Conservation (phyloP, 35 echinoderm and acorn worm species). For the Lytechinus pictus region DNA sequence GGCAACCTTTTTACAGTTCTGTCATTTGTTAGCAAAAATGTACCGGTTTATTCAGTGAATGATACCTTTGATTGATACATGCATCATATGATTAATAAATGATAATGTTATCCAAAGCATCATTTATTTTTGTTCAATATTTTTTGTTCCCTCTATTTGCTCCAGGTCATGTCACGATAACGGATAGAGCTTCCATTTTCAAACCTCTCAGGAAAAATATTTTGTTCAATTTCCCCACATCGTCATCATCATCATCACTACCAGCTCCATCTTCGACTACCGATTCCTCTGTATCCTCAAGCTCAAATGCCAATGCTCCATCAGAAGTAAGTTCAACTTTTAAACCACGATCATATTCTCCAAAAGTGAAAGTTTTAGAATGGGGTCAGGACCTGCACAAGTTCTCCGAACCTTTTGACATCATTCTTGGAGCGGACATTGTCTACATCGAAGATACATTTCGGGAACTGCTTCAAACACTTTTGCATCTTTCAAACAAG, state of each 20-base stretch:
- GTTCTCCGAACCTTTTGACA: slow-evolving; percentile 67
- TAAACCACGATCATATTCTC: neutral
- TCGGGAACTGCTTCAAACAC: slow-evolving; percentile 66
- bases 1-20: too few species aligned
- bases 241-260: slow-evolving; percentile 6
- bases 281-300: neutral
- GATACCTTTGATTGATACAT: too few species aligned
- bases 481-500: slow-evolving; percentile 59
- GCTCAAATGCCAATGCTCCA: neutral
- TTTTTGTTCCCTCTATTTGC: neutral
- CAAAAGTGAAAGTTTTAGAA: slow-evolving; percentile 62
- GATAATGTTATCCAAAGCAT: too few species aligned
- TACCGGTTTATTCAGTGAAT: too few species aligned
- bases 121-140: neutral
- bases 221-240: slow-evolving; percentile 50
- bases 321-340: slow-evolving; percentile 2
- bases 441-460: slow-evolving; percentile 94
- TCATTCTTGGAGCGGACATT: slow-evolving; percentile 95
- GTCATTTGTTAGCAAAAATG: too few species aligned
- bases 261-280: slow-evolving; percentile 29
- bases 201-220: slow-evolving; percentile 64
- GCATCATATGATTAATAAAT: too few species aligned
- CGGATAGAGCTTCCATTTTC: slow-evolving; percentile 59
- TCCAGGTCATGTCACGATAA: slow-evolving; percentile 30
- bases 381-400: slow-evolving; percentile 84